These are phyloP conservation scores for Bombus confusus DNA, from an alignment of 1,140 invertebrate genomes.

Conservation along the genomic window DNA sequence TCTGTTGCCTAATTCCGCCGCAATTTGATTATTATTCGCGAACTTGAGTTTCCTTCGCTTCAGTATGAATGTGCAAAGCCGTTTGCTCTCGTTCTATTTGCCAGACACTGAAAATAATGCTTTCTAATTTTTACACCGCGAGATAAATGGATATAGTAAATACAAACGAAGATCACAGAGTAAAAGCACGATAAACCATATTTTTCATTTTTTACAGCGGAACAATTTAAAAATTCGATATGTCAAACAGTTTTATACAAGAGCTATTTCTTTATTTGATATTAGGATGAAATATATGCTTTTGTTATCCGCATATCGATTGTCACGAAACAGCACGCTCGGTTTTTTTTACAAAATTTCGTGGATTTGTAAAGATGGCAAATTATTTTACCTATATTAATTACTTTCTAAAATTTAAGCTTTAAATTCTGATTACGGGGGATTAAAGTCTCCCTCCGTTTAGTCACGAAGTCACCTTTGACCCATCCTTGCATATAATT, in stretches of 20 bases:
- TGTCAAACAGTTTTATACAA: not conserved
- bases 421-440: not conserved
- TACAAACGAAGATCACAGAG: not conserved
- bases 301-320: too few relatives aligned
- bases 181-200: too few relatives aligned
- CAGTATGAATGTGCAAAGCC: not conserved
- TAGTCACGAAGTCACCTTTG: too few relatives aligned
- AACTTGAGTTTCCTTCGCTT: not conserved
- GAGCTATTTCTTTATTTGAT: not conserved
- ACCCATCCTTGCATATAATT: too few relatives aligned
- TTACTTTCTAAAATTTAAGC: not conserved
- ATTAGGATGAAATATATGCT: too few relatives aligned
- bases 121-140: not conserved
- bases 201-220: too few relatives aligned
- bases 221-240: not conserved
- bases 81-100: not conserved
- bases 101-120: not conserved
- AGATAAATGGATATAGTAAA: not conserved
- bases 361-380: not conserved
- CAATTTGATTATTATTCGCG: not conserved
- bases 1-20: not conserved
- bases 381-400: not conserved
- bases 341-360: not conserved
- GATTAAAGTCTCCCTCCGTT: too few relatives aligned
- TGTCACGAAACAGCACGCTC: too few relatives aligned